Evolutionary conservation across 2,888 invertebrate genomes (phyloP).

Genomic region (Acleris literana): DNA sequence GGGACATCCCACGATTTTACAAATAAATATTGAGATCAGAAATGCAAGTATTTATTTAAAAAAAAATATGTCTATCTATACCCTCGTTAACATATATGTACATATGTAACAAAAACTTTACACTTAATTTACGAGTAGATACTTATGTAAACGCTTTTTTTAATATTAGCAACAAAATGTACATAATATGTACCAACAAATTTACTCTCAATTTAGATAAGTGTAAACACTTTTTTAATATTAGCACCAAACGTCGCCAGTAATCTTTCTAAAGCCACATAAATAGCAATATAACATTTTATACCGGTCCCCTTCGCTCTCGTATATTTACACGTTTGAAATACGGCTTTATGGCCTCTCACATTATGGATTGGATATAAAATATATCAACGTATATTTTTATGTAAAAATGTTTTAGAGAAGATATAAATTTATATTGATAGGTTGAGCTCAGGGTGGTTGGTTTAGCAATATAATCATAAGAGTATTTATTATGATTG

Average conservation of each 20-base stretch:
- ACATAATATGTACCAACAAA: too few relatives aligned
- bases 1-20: too few relatives aligned
- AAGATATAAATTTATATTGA: constrained; percentile 28
- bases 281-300: constrained; percentile 71
- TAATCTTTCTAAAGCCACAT: constrained; percentile 57
- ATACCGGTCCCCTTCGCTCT: constrained; percentile 51
- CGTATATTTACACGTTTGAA: constrained; percentile 78
- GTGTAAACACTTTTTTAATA: constrained; percentile 22
- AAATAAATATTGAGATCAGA: too few relatives aligned
- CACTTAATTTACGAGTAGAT: too few relatives aligned
- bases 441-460: constrained; percentile 13
- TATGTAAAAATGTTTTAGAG: constrained; percentile 37
- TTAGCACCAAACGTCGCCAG: constrained; percentile 7
- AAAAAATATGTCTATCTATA: too few relatives aligned
- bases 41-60: too few relatives aligned
- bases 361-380: constrained; percentile 75
- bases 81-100: too few relatives aligned
- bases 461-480: neutral
- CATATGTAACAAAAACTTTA: too few relatives aligned
- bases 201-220: neutral
- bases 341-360: constrained; percentile 71
- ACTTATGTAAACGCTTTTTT: too few relatives aligned
- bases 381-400: constrained; percentile 55
- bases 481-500: neutral
- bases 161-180: too few relatives aligned